Evolutionary conservation across 2,888 invertebrate species (phyloP), one percentile per base, ranked within the genome.

Genomic region (Drosophila diplacantha): DNA sequence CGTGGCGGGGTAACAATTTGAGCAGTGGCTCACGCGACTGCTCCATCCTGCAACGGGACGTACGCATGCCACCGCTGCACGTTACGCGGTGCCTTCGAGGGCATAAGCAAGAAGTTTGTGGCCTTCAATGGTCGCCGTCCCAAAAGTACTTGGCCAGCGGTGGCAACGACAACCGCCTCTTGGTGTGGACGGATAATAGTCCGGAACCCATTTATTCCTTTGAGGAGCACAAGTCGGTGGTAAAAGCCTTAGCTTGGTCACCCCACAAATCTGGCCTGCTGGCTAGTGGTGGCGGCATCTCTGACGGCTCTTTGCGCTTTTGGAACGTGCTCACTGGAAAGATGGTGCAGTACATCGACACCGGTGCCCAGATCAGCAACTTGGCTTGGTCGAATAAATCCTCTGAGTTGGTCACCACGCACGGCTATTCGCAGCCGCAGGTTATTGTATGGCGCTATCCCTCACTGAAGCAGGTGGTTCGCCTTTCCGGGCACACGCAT

Each of bases 381-480:
- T 90, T 99, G 75, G 98, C 98, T 29, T 99, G 98, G 98, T 98
- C 97, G 20, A 97, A 98, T 84, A 97, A 98, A 89, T 96, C 97
- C 58, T 96, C 96, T 54, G 98, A 99, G 89, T 89, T 99, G 86
- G 98, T 97, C 49, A 97, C 97, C 78, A 99, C 98, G 0, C 98
- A 99, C 88, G 98, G 98, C 8, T 98, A 98, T 88, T 97, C 97
- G 14, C 97, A 98, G 89, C 98, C 98, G 89, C 98, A 99, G 90
- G 98, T 99, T 72, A 90, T 98, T 35, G 97, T 99, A 3, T 99
- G 98, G 99, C 98, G 98, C 86, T 99, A 98, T 89, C 98, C 99
- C 0, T 96, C 96, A 61, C 90, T 99, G 65, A 96, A 96, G 20
- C 97, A 97, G 89, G 97, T 98, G 60, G 97, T 98, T 26, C 98